Base-by-base conservation (phyloP, 2,113 vertebrate genomes). In the Scalopus aquaticus region DNA sequence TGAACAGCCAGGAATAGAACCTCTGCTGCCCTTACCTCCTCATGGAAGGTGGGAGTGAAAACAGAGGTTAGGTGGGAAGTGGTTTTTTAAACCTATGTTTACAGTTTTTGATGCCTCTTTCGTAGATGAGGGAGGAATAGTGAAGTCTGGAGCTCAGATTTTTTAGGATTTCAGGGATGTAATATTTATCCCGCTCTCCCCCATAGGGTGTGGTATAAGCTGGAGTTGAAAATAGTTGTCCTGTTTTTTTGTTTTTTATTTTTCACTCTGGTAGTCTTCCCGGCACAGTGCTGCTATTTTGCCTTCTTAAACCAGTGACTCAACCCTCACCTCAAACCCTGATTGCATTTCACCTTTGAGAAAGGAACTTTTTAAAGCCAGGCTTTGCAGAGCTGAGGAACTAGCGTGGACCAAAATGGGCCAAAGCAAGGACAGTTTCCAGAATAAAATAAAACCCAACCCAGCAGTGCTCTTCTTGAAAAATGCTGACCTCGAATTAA, bases 61-160 rank as follows among this genome's bases (percentile, higher is more conserved):
- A 82, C 82, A 70, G 91, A 76, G 90, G 46, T 91, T 89, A 83
- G 93, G 44, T 96, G 82, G 96, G 96, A 96, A 97, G 96, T 97
- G 96, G 91, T 93, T 96, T 97, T 96, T 93, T 12, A 97, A 97
- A 91, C 79, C 93, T 95, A 12, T 96, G 54, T 96, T 97, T 97
- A 96, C 46, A 89, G 89, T 96, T 96, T 95, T 96, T 93, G 89
- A 91, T 96, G 91, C 39, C 30, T 9, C 74, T 95, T 92, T 97
- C 74, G 46, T 26, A 93, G 86, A 91, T 35, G 91, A 91, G 64
- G 89, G 86, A 96, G 86, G 82, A 67, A 94, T 95, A 28, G 39
- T 65, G 28, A 95, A 97, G 87, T 96, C 93, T 96, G 88, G 64
- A 89, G 81, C 88, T 96, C 89, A 95, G 94, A 96, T 90, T 86